Base-by-base conservation (phyloP, 2,797 vertebrate species). In the Parotocinclus haroldoi region DNA sequence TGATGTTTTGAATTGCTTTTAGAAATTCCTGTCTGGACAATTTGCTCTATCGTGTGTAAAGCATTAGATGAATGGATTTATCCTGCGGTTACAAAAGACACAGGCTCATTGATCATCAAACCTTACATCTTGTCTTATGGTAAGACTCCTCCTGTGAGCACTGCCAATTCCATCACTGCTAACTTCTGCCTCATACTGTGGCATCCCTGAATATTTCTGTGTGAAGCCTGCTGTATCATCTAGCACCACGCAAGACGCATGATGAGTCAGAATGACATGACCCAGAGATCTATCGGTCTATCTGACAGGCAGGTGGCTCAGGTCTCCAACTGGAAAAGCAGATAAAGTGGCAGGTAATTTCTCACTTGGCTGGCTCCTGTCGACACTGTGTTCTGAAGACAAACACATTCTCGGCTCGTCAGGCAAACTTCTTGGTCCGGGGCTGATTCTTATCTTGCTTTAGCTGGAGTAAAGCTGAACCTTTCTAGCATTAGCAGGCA, bases 261-360 rank as follows among this genome's bases (percentile, higher is more conserved):
- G 48, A 61, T n/a, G 45, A 58, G 64, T 44, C 46, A 52, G 17
- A 14, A 37, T 65, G 49, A 58, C 40, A 52, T 57, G 39, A 50
- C 66, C 17, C 44, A 65, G 42, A 59, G 19, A 7, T 36, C 36
- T 4, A 52, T 45, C 42, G 13, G 46, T 60, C 14, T 36, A 38
- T 64, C 40, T 54, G 63, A 36, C 54, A 39, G 42, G 12, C 44
- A 17, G 7, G 51, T 58, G 63, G 27, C 58, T 75, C 17, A 46
- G 46, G 56, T 61, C 58, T 67, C 49, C 56, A 46, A 62, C 17
- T 46, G 51, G 17, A 27, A 27, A 27, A 63, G 51, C 17, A 55
- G 73, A 75, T 70, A 65, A 73, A 63, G 17, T 38, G 38, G 19
- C 59, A 56, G 58, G 46, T 72, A 56, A 64, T 75, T 57, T 72